Percentiles rank a stretch among this genome's conserved stretches.
Evolutionary conservation across 2,888 invertebrate genomes (phyloP).

Genomic region (Meta bourneti): DNA sequence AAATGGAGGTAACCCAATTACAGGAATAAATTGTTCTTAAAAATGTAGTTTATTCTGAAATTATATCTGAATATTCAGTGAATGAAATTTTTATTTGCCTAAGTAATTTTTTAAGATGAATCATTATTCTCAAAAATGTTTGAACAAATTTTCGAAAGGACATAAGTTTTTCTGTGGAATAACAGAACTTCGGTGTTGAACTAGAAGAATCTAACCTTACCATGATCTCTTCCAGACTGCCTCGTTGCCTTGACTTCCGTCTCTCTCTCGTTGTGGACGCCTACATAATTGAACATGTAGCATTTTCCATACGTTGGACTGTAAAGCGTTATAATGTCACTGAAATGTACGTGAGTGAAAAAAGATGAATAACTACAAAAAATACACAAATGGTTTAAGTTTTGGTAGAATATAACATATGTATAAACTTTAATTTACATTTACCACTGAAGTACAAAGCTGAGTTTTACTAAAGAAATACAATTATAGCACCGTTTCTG

Average conservation of each 20-base stretch:
- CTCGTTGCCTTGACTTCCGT: neutral
- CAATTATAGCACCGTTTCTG: too few relatives aligned
- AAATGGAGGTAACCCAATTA: too few relatives aligned
- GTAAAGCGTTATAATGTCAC: slow-evolving; percentile 55
- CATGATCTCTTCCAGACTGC: slow-evolving; percentile 49
- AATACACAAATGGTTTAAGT: too few relatives aligned
- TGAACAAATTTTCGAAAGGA: neutral
- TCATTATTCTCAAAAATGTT: neutral
- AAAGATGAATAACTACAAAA: too few relatives aligned
- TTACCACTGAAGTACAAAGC: too few relatives aligned
- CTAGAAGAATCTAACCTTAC: slow-evolving; percentile 2
- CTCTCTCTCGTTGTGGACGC: slow-evolving; percentile 29
- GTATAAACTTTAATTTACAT: neutral
- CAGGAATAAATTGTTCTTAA: too few relatives aligned
- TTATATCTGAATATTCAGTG: too few relatives aligned
- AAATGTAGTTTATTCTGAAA: too few relatives aligned
- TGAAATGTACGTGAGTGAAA: neutral
- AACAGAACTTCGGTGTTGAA: neutral
- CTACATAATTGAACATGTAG: slow-evolving; percentile 71
- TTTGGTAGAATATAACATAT: neutral
- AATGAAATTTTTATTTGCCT: neutral
- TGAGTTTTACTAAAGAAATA: too few relatives aligned
- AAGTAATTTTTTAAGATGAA: neutral
- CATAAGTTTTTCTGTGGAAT: too few relatives aligned
- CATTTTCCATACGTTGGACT: slow-evolving; percentile 66